Evolutionary conservation across 2,113 vertebrate species (phyloP), one percentile per base, ranked within the genome.

Genomic region (Ptyas mucosa): DNA sequence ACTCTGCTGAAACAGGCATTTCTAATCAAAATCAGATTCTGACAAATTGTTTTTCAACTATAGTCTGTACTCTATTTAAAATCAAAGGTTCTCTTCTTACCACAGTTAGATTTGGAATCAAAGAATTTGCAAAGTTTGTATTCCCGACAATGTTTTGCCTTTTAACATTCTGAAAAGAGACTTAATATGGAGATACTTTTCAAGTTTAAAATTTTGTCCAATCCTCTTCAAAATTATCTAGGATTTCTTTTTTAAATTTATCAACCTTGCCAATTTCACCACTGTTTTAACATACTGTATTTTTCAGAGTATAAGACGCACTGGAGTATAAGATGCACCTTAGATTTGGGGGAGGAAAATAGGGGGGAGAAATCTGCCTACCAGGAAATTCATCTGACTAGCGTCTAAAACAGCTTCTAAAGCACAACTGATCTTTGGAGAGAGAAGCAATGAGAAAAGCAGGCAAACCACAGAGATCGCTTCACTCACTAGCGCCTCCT

Each of bases 21-120:
- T 96, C 43, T 97, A 98, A 98, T 96, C 95, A 8, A 97, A 98
- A 97, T 96, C 98, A 98, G 97, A 97, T 98, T 97, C 93, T 87
- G 92, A 0, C 55, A 87, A 90, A 96, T 97, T 94, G 97, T 96
- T 96, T 95, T 95, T 93, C 95, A 96, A 94, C 96, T 93, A 95
- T 95, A 46, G 46, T 94, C 95, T 95, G 96, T 94, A 96, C 97
- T 97, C 96, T 97, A 97, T 97, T 97, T 97, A 98, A 98, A 97
- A 87, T n/a, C 94, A 94, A 95, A 93, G 52, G 93, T 94, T 93
- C 93, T 91, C 95, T 94, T 91, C 95, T 94, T 96, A 97, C 97
- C 97, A 98, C 64, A 95, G 94, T 61, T 93, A 91, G 90, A 89
- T 96, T 24, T 93, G 90, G 92, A 94, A 90, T 88, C 94, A 93